Conservation (phyloP, 2,888 invertebrate genomes). For the Meliscaeva auricollis region DNA sequence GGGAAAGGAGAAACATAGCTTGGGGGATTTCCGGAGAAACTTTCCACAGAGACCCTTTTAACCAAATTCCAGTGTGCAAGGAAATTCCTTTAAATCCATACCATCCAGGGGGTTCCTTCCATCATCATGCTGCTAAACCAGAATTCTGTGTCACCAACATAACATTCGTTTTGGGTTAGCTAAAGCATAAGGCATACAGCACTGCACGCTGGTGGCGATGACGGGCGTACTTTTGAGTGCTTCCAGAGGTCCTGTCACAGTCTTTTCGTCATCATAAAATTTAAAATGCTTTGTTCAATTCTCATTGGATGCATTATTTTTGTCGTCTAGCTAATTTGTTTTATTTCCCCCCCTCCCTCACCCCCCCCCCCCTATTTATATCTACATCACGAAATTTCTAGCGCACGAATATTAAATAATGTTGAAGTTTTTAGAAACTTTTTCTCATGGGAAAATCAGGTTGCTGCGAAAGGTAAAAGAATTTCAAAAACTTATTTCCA, state of each 20-base stretch:
- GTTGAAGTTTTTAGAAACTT: constrained; percentile 8
- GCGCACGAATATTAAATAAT: constrained; percentile 33
- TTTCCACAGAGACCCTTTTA: constrained; percentile 73
- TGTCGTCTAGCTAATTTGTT: constrained; percentile 58
- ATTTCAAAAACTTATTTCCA: constrained; percentile 29
- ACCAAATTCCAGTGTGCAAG: constrained; percentile 75
- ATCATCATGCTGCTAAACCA: constrained; percentile 55
- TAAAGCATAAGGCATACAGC: constrained; percentile 7
- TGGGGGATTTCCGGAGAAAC: constrained; percentile 71
- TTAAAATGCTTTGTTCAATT: constrained; percentile 64
- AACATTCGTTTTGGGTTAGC: constrained; percentile 45
- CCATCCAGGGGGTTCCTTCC: constrained; percentile 58
- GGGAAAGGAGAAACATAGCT: constrained; percentile 63
- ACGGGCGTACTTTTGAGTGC: constrained; percentile 47
- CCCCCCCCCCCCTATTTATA: too few relatives aligned
- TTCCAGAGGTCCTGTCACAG: constrained; percentile 67
- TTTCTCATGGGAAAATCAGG: constrained; percentile 7
- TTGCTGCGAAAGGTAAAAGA: background rate
- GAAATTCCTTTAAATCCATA: constrained; percentile 72
- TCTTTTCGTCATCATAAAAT: constrained; percentile 42
- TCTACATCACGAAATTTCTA: constrained; percentile 30
- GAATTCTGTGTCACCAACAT: constrained; percentile 57
- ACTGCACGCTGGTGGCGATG: background rate
- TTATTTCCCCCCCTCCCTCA: constrained; percentile 46
- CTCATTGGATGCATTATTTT: constrained; percentile 66